A percentile compares a stretch with the other conserved stretches of the same genome.
Evolutionary conservation across 2,113 vertebrate genomes (phyloP).

Genomic region (Tor tambroides): DNA sequence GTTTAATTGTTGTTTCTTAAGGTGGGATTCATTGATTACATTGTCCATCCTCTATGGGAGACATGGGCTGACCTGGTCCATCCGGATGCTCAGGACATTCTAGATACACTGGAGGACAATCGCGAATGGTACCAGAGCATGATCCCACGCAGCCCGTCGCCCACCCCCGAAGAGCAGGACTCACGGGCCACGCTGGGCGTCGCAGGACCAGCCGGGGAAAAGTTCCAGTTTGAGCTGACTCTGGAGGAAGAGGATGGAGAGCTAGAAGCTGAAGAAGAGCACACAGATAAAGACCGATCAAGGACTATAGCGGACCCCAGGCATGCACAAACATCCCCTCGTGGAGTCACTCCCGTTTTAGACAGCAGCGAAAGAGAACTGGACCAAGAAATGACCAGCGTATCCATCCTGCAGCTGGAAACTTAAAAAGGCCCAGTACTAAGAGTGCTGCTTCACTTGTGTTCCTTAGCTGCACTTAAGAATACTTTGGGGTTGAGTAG

Average conservation of each 20-base stretch:
- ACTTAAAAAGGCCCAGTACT: slow-evolving; percentile 64
- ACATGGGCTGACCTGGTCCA: slow-evolving; percentile 92
- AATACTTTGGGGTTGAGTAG: neutral
- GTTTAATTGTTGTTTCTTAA: slow-evolving; percentile 54
- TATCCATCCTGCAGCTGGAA: slow-evolving; percentile 61
- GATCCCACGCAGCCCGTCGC: slow-evolving; percentile 85
- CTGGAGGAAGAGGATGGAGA: slow-evolving; percentile 82
- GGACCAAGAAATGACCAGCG: slow-evolving; percentile 60
- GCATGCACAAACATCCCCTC: slow-evolving; percentile 61
- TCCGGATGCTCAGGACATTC: slow-evolving; percentile 88
- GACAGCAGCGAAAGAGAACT: slow-evolving; percentile 58
- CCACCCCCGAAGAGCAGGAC: slow-evolving; percentile 63
- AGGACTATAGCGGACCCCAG: slow-evolving; percentile 52
- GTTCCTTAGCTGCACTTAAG: neutral
- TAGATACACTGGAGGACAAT: slow-evolving; percentile 93
- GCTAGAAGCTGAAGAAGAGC: slow-evolving; percentile 75
- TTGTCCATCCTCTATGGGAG: slow-evolving; percentile 93
- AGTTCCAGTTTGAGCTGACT: slow-evolving; percentile 87
- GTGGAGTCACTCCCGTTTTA: slow-evolving; percentile 61
- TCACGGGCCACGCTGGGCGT: slow-evolving; percentile 31
- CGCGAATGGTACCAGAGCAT: slow-evolving; percentile 95
- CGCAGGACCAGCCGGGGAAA: slow-evolving; percentile 67
- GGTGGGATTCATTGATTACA: slow-evolving; percentile 93
- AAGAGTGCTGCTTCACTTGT: slow-evolving; percentile 59
- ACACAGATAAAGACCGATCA: slow-evolving; percentile 22